Conservation (phyloP, 2,797 vertebrate species). For the Crossoptilon crossoptilon region DNA sequence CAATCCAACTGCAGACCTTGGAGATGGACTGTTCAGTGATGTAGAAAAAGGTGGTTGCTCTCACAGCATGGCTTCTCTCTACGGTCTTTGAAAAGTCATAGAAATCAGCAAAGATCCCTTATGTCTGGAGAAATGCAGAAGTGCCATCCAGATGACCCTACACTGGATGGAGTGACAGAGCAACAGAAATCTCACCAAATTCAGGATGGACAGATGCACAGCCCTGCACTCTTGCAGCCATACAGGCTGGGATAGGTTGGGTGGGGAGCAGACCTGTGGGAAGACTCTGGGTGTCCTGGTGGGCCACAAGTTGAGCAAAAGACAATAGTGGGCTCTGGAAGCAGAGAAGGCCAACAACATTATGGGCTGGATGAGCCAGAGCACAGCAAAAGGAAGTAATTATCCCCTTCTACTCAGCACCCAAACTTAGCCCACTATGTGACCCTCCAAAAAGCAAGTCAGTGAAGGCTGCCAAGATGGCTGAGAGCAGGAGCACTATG, state of each 20-base stretch:
- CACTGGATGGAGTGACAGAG: background rate
- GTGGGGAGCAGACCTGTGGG: background rate
- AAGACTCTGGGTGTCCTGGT: background rate
- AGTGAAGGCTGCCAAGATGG: background rate
- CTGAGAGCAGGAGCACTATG: background rate
- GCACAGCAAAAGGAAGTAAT: background rate
- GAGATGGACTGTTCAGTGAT: background rate
- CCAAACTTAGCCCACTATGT: background rate
- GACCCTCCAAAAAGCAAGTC: background rate
- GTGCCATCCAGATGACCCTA: background rate
- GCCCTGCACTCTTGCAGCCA: background rate
- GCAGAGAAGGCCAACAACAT: background rate
- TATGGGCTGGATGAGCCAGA: background rate
- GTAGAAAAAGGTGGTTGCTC: background rate
- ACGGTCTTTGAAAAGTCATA: background rate
- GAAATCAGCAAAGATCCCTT: background rate
- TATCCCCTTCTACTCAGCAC: background rate
- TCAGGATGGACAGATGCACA: background rate
- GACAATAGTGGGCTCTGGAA: background rate
- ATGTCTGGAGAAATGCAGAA: background rate
- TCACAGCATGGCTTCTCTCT: fast-evolving
- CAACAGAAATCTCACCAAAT: background rate
- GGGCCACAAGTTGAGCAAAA: background rate
- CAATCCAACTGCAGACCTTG: background rate
- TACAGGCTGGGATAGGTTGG: background rate